Evolutionary conservation across 1,140 invertebrate genomes (phyloP).

Genomic region (Drosophila melanica): DNA sequence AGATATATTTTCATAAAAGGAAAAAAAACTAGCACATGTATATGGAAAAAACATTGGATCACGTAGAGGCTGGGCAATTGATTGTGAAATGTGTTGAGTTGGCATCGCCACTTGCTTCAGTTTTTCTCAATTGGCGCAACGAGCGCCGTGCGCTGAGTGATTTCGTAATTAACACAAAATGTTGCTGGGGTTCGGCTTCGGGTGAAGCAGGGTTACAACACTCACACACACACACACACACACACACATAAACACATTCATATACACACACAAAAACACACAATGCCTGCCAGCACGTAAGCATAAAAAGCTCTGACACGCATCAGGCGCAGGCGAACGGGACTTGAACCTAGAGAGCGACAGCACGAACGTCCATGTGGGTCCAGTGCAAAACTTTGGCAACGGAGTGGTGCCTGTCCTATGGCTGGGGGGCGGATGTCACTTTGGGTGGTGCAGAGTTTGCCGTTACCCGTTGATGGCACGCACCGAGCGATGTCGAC

Average conservation of each 20-base stretch:
- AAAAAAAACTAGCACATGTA: background rate
- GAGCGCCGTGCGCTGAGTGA: constrained; percentile 58
- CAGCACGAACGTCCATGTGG: constrained; percentile 2
- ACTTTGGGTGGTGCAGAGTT: constrained; percentile 55
- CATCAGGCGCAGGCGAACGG: constrained; percentile 20
- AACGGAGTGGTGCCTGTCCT: no score
- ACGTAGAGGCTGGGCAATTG: constrained; percentile 43
- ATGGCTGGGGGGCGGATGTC: constrained; percentile 24
- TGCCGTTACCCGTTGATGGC: constrained; percentile 48
- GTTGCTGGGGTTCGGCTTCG: constrained; percentile 21
- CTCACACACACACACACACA: constrained; percentile 25
- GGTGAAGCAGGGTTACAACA: background rate
- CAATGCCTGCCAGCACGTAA: constrained; percentile 66
- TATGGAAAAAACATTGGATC: constrained; percentile 35
- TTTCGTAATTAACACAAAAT: constrained; percentile 79
- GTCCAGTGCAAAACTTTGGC: constrained; percentile 10
- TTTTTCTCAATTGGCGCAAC: constrained; percentile 28
- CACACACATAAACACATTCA: constrained; percentile 17
- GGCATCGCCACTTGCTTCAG: constrained; percentile 34
- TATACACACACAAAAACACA: constrained; percentile 15
- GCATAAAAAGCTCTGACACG: constrained; percentile 62
- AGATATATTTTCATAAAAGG: background rate
- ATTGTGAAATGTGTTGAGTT: constrained; percentile 51
- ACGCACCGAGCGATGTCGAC: constrained; percentile 44
- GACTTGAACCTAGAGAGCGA: constrained; percentile 17